These are phyloP conservation scores for Melieria crassipennis DNA, from an alignment of 2,888 invertebrate species.

Conservation along the genomic window DNA sequence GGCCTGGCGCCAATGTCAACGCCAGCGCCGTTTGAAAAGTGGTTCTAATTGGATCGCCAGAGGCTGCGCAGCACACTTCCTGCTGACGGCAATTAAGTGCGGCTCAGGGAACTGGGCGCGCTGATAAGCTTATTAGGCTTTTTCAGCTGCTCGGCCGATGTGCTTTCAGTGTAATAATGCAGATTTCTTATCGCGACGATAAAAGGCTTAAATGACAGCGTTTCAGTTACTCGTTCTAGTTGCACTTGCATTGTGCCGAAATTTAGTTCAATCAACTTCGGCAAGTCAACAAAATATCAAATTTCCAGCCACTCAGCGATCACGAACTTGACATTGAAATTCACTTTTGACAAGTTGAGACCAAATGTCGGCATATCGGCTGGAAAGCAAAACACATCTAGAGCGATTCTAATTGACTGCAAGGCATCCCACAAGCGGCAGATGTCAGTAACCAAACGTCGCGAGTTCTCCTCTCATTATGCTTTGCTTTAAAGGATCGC, in stretches of 20 bases:
- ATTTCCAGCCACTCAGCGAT: slow-evolving; percentile 14
- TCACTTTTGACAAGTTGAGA: background rate
- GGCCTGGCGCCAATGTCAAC: slow-evolving; percentile 1
- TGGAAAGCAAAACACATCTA: no score
- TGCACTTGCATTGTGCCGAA: background rate
- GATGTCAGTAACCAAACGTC: background rate
- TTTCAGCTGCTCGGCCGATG: background rate
- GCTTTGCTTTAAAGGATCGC: no score
- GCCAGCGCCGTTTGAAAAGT: slow-evolving; percentile 26
- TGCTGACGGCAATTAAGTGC: background rate
- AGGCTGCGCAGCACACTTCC: slow-evolving; percentile 13
- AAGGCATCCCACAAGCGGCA: no score
- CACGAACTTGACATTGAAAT: slow-evolving; percentile 48
- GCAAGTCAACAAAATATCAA: slow-evolving; percentile 1
- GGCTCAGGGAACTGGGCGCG: background rate
- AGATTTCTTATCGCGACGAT: background rate
- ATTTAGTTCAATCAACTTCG: background rate
- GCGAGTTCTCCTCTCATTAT: slow-evolving; percentile 29
- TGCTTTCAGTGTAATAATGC: no score
- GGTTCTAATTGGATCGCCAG: slow-evolving; percentile 15
- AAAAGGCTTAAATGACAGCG: background rate
- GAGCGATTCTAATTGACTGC: no score
- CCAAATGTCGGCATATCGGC: no score
- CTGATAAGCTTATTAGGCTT: background rate
- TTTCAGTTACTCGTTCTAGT: background rate